phyloP scores from a whole-genome alignment of 2,113 vertebrate genomes.

The Cebus imitator region DNA sequence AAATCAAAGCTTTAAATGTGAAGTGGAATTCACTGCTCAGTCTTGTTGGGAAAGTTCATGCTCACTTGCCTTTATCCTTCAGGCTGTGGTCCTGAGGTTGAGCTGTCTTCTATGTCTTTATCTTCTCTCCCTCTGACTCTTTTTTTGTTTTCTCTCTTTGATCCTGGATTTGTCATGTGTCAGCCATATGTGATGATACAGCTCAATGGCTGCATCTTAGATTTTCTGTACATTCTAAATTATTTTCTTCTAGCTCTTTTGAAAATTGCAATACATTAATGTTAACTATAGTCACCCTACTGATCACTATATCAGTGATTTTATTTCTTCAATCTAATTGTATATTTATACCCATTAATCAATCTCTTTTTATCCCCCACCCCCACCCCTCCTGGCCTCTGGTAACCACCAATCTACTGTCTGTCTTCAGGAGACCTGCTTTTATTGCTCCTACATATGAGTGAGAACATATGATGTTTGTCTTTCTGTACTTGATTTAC shows the following conservation, averaged over 20 bases:
- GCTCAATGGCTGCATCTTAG: background rate
- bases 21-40: too few species aligned
- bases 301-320: background rate
- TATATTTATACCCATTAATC: background rate
- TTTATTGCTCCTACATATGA: background rate
- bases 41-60: too few species aligned
- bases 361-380: background rate
- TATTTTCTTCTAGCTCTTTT: too few species aligned
- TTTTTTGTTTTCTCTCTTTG: background rate
- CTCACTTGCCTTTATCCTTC: accelerated
- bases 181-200: background rate
- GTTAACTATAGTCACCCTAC: background rate
- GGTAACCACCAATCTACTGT: background rate
- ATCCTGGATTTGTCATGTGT: background rate
- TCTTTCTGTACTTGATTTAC: background rate
- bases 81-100: background rate
- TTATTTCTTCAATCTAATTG: background rate
- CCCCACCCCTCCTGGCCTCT: background rate
- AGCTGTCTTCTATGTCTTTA: background rate
- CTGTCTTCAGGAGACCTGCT: background rate
- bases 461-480: background rate
- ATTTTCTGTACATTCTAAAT: background rate
- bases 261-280: background rate
- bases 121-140: background rate
- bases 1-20: accelerated